Evolutionary conservation across 2,797 vertebrate species (phyloP).

Genomic region (Echeneis naucrates): DNA sequence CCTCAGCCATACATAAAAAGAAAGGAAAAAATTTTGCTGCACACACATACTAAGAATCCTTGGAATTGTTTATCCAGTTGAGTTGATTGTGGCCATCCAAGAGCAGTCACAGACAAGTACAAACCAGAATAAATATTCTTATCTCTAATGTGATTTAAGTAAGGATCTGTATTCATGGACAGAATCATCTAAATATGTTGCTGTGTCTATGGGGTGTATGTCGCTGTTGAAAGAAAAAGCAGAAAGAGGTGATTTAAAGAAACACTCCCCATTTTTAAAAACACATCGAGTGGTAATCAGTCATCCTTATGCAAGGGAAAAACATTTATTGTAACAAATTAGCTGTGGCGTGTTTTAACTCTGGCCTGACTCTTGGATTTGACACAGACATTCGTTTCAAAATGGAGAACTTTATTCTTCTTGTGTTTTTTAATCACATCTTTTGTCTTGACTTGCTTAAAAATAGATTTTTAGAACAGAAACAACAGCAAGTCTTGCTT

Average conservation of each 20-base stretch:
- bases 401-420: conserved; percentile 25
- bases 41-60: neutral
- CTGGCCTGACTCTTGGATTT: neutral
- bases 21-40: conserved; percentile 1
- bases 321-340: neutral
- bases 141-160: conserved; percentile 21
- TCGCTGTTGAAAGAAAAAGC: neutral
- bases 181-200: neutral
- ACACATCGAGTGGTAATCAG: neutral
- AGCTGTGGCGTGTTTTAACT: neutral
- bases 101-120: neutral
- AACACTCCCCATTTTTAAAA: neutral
- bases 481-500: conserved; percentile 10
- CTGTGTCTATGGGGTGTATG: neutral
- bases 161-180: too few relatives aligned
- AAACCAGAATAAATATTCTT: conserved; percentile 14
- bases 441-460: too few relatives aligned
- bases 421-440: conserved; percentile 14
- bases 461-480: too few relatives aligned
- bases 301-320: neutral
- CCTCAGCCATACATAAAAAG: neutral
- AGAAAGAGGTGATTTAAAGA: neutral
- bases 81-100: neutral
- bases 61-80: neutral
- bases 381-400: conserved; percentile 16